Conservation (phyloP, 2,797 vertebrate genomes). For the Liasis olivaceus region DNA sequence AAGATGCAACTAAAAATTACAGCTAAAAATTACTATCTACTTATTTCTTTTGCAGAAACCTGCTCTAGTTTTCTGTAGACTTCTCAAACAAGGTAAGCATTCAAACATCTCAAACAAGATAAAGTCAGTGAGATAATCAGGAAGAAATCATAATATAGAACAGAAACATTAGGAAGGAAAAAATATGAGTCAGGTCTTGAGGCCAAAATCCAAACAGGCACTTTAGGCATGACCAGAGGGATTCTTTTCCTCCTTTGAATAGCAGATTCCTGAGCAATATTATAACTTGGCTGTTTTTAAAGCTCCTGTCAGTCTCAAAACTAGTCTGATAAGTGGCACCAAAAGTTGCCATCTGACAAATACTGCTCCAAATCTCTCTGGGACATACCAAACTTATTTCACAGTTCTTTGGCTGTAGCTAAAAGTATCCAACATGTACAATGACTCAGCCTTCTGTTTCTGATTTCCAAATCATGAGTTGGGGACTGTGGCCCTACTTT, state of each 20-base stretch:
- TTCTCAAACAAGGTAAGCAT: neutral
- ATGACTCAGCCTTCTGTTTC: neutral
- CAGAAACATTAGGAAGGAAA: neutral
- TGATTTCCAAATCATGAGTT: neutral
- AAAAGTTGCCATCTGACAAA: neutral
- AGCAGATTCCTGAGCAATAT: neutral
- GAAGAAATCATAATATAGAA: neutral
- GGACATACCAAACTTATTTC: neutral
- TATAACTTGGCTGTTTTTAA: neutral
- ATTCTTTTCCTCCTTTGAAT: neutral
- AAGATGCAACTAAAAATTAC: neutral
- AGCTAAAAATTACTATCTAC: neutral
- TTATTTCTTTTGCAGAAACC: neutral
- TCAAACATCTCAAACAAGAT: neutral
- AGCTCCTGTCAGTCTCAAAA: neutral
- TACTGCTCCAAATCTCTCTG: neutral
- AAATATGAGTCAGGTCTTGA: constrained; percentile 4
- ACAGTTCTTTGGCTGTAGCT: neutral
- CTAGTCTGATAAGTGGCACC: neutral
- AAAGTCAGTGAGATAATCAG: neutral
- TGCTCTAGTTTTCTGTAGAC: neutral
- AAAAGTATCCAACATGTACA: neutral
- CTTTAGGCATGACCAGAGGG: neutral
- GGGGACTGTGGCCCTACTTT: neutral
- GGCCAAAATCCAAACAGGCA: neutral